Base-by-base conservation (phyloP, 2,113 vertebrate genomes). In the Cyphotilapia sp. region DNA sequence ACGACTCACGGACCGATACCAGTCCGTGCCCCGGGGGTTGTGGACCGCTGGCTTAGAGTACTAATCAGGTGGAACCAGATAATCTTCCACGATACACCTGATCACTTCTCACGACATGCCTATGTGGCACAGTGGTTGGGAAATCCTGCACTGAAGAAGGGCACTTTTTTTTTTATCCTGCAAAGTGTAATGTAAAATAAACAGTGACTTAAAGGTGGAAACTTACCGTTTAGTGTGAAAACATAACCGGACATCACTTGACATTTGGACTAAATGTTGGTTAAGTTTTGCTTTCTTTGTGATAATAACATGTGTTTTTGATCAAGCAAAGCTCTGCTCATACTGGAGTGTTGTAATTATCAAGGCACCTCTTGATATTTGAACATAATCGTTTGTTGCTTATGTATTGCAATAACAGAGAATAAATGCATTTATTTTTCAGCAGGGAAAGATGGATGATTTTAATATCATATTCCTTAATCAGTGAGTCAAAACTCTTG, bases 391-490 rank as follows among this genome's bases (percentile, higher is more conserved):
- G 0, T 56, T 4, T 24, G 22, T 56, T 31, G 51, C 13, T 56
- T 2, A 66, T 61, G 13, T 53, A 17, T 88, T 63, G 14, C 33
- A 47, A 33, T 29, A 8, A 16, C 40, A 82, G 17, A 17, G 27
- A 35, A 82, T 78, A 59, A 87, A 40, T 49, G 29, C n/a, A 87
- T 78, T 82, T 11, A 6, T 17, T 31, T 57, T 85, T 17, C 56
- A 82, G 66, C 56, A 42, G 47, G 31, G 31, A 51, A 47, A 81
- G 80, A 89, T 83, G 35, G 45, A 76, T 83, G 82, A 31, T 76
- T 89, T 87, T 81, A 83, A 81, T 90, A 76, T 57, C 9, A 56
- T 45, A 5, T 59, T n/a, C 22, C 19, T 40, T 78, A 63, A 90
- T 74, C 17, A 29, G 8, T 45, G 33, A 78, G 80, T 83, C 24